Evolutionary conservation across 2,113 vertebrate species (phyloP).

Genomic region (Erinaceus europaeus): DNA sequence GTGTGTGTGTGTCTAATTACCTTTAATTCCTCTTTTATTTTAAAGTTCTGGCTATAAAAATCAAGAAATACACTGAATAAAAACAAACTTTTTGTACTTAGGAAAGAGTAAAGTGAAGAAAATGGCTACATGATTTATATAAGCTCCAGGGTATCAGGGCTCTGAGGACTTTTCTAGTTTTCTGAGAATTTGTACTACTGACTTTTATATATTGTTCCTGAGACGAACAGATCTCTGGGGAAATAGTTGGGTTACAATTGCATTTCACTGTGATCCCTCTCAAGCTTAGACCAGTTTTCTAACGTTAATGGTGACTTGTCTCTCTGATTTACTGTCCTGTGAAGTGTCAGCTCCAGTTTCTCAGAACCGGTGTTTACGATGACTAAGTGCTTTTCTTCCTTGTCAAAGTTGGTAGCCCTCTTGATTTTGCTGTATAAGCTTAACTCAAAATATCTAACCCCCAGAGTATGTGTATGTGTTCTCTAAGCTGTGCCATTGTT

Average conservation of each 20-base stretch:
- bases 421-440: slow-evolving; percentile 26
- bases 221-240: background rate
- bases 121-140: background rate
- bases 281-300: background rate
- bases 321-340: background rate
- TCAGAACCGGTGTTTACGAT: background rate
- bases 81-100: slow-evolving; percentile 40
- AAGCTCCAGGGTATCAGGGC: background rate
- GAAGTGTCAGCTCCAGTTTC: slow-evolving; percentile 6
- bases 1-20: slow-evolving; percentile 5
- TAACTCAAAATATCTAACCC: background rate
- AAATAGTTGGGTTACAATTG: background rate
- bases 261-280: slow-evolving; percentile 53
- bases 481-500: slow-evolving; percentile 26
- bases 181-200: slow-evolving; percentile 69
- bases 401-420: background rate
- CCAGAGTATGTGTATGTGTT: background rate
- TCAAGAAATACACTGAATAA: slow-evolving; percentile 6
- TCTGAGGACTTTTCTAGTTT: slow-evolving; percentile 37
- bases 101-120: slow-evolving; percentile 30
- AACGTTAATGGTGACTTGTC: background rate
- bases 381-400: background rate
- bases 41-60: slow-evolving; percentile 1
- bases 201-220: slow-evolving; percentile 45
- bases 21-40: background rate